Evolutionary conservation across 2,797 vertebrate genomes (phyloP), one percentile per base, ranked within the genome.

Genomic region (Eulemur rubriventer): DNA sequence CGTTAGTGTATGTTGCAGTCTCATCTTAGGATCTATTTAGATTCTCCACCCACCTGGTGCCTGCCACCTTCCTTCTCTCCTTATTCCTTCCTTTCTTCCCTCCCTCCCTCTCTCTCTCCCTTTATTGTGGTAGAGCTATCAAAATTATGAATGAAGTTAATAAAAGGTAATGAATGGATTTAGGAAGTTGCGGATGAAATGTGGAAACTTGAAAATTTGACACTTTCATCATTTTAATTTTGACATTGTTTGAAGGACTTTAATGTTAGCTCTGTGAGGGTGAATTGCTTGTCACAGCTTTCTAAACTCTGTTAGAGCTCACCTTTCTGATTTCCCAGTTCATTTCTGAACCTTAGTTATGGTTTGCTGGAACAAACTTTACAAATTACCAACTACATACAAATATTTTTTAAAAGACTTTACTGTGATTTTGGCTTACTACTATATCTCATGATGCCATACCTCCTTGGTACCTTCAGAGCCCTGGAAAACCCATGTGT

Each of bases 101-200:
- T 80, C 12, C 28, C 6, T 76, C 30, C 5, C 6, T 69, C 30
- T 52, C 38, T 82, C 22, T 33, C 13, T 81, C 35, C 73, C 55
- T 59, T 78, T 59, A 35, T 48, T 82, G 35, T 80, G 65, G 20
- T 63, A 67, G 35, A 92, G 6, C 26, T 84, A 7, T 61, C 59
- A 90, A n/a, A 92, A 96, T 98, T 98, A 96, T 96, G 94, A 91
- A 98, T 97, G 94, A 96, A 98, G 88, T 98, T 98, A 98, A 95
- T 98, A 94, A 97, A 98, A 95, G 89, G 93, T 97, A 97, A 94
- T 97, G 95, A 97, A 94, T 97, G 94, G 96, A 96, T 96, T 98
- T 98, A 96, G 96, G 97, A 98, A 97, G 94, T 97, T 96, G 96
- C 18, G 65, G 89, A 59, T 96, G 96, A 97, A 98, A 97, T 67